Base-by-base conservation (phyloP, 2,113 vertebrate genomes). In the Thamnaconus septentrionalis region DNA sequence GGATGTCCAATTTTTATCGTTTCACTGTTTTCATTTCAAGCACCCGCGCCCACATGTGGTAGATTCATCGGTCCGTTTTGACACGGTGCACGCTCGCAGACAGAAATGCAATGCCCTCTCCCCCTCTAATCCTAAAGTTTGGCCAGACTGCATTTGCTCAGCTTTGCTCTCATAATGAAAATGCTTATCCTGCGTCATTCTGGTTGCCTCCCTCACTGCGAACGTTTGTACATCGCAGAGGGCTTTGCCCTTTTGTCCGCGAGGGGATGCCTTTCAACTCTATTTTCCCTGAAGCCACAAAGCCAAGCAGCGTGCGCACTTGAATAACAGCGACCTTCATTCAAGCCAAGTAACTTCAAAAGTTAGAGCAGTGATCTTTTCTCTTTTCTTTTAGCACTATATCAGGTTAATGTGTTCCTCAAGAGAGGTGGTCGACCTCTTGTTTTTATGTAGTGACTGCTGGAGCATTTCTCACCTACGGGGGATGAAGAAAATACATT, bases 151-250 rank as follows among this genome's bases (percentile, higher is more conserved):
- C 82, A 73, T 86, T 84, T 71, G 81, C 66, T 71, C 80, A 86
- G 86, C 79, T 88, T 90, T 88, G 72, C 74, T 76, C 70, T 70
- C 73, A 90, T 85, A 88, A 90, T 88, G 75, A 78, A 90, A 89
- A 82, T 85, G 76, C 83, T 88, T 88, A 84, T 77, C 64, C 62
- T 83, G 87, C 73, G 44, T 82, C 76, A 80, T 76, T 79, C 50
- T 57, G 44, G 64, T 81, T 62, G 56, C 58, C 73, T 79, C 68
- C 58, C 71, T 79, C 63, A 51, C 60, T 64, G 69, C 66, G 67
- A 80, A 64, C 50, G 71, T 75, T 74, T 71, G 51, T 63, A 79
- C 71, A 69, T 76, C 76, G 83, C 71, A 79, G 58, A 70, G 61
- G 54, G 79, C 75, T 88, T 83, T 88, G 79, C 60, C 76, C 83